Base-by-base conservation (phyloP, 2,113 vertebrate species). In the Megaceryle maxima region DNA sequence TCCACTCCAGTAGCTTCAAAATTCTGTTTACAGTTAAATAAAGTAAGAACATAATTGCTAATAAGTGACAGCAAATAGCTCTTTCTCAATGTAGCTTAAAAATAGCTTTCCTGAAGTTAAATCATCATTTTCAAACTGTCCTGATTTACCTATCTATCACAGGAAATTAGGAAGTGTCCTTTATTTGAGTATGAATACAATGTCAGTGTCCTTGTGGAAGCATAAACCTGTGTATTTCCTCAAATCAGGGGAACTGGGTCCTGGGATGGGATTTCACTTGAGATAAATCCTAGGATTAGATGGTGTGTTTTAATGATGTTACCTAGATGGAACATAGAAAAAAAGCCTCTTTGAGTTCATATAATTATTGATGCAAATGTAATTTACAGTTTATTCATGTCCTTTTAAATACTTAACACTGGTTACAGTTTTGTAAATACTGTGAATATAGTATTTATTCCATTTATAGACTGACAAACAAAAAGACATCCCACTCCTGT, bases 191-290 rank as follows among this genome's bases (percentile, higher is more conserved):
- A 13, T 0, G 0, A 53, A 44, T 26, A 19, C 9, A 37, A 17
- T 3, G 19, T 26, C 37, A 56, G 60, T 56, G 13, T 26, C 24
- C 16, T 39, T 1, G 8, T 11, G 20, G 22, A 48, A 82, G 17
- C 33, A 51, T 18, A n/a, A 78, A 59, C 9, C 8, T 29, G 3
- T 19, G 17, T 3, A 16, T 79, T 94, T 93, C 9, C 13, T 68
- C 8, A 51, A 26, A 25, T 3, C 0, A 3, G 13, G 14, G 15
- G 77, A 80, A 77, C 1, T 50, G 31, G 1, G 35, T 39, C 2
- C 2, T 35, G 31, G 2, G 2, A 3, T 62, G 18, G 9, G 18
- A 19, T 69, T 64, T 44, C 16, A 39, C 4, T 64, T 44, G n/a
- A 43, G 8, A n/a, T 31, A 7, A 53, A 67, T 70, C 19, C 17